Base-by-base conservation (phyloP, 2,888 invertebrate species). In the Rhyacophila evoluta region DNA sequence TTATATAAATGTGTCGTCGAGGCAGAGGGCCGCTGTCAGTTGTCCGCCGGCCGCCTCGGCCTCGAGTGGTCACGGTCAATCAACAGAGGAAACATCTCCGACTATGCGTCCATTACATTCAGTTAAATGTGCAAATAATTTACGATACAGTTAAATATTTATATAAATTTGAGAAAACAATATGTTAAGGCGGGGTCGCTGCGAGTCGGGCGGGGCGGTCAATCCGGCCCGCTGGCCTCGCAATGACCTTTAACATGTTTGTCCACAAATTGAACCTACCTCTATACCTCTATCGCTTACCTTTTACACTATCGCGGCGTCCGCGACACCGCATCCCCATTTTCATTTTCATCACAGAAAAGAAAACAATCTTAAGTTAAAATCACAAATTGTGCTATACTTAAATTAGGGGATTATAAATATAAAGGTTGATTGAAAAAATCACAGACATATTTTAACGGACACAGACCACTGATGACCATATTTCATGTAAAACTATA, bases 391-490 rank as follows among this genome's bases (percentile, higher is more conserved):
- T 89, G 89, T 89, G 89, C 89, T 89, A 90, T 88, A 88, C 89
- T 90, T 89, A 89, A 88, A 89, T 89, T 89, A 88, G 87, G 88
- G 88, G 88, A 88, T 88, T 88, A 84, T 79, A 75, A 79, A 89
- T 75, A 78, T 82, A 89, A 89, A 90, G 89, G 90, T 90, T 89
- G 89, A 90, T 89, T 89, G 89, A 89, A 89, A 89, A 89, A 90
- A 90, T 90, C 90, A 90, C 90, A 90, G 90, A 90, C 90, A 89
- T 81, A 89, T 89, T 87, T 87, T 88, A 89, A 89, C 89, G 89
- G 87, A 90, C 90, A 89, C 87, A 87, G 87, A 89, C 89, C 89
- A 89, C 87, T 88, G 86, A 88, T 88, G 86, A 88, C 87, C 88
- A 85, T 85, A 84, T 86, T 86, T 86, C 86, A 78, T 81, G 81